Percentiles rank a stretch among this genome's conserved stretches.
Evolutionary conservation across 2,113 vertebrate genomes (phyloP).

Genomic region (Festucalex cinctus): DNA sequence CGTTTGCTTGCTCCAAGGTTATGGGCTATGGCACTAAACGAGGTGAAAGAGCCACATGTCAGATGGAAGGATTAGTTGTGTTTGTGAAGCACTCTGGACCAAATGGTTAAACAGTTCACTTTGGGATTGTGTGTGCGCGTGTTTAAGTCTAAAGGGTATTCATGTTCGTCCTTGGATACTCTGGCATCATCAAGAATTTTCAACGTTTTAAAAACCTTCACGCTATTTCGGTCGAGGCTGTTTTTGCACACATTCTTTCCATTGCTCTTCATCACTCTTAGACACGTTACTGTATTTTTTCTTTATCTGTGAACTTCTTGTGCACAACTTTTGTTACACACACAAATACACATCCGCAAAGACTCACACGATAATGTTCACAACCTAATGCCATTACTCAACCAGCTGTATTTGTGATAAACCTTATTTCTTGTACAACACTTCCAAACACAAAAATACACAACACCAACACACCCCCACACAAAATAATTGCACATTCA

Average conservation of each 20-base stretch:
- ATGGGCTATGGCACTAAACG: slow-evolving; percentile 35
- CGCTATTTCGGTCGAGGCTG: slow-evolving; percentile 49
- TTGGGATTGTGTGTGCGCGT: slow-evolving; percentile 8
- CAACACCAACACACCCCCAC: slow-evolving; percentile 33
- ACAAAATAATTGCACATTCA: slow-evolving; percentile 63
- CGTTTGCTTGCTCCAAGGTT: slow-evolving; percentile 41
- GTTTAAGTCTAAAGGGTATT: slow-evolving; percentile 19
- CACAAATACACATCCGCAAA: slow-evolving; percentile 1
- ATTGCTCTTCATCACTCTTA: background rate
- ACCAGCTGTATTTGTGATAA: slow-evolving; percentile 34
- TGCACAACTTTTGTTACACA: slow-evolving; percentile 10
- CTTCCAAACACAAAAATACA: slow-evolving; percentile 38
- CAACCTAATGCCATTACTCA: slow-evolving; percentile 50
- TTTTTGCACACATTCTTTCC: slow-evolving; percentile 33
- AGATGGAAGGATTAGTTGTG: slow-evolving; percentile 39
- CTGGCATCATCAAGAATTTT: slow-evolving; percentile 44
- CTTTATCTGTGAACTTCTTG: slow-evolving; percentile 18
- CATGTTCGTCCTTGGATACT: slow-evolving; percentile 52
- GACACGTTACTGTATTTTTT: slow-evolving; percentile 16
- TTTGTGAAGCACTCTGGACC: slow-evolving; percentile 16
- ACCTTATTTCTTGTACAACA: slow-evolving; percentile 51
- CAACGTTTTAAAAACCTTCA: slow-evolving; percentile 56
- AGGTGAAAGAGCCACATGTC: slow-evolving; percentile 54
- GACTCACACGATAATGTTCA: slow-evolving; percentile 32
- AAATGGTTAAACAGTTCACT: slow-evolving; percentile 6